Conservation (phyloP, 2,888 invertebrate genomes). For the Xylota sylvarum region DNA sequence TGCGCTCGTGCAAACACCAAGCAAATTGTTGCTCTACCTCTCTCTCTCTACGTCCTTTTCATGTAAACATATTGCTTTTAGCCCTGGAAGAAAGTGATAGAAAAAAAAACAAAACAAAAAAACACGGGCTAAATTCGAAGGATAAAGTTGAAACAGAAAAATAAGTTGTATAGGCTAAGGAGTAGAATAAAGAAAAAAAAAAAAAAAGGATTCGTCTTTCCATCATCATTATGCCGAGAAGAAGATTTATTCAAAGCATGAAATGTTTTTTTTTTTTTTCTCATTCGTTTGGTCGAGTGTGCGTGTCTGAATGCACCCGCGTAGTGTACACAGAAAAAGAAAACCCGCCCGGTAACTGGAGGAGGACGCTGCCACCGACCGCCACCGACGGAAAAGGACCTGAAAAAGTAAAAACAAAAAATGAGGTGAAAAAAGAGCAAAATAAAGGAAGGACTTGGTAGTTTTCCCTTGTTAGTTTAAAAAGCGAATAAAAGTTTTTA, state of each 20-base stretch:
- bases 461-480: constrained; percentile 76
- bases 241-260: constrained; percentile 69
- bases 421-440: constrained; percentile 65
- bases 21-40: constrained; percentile 52
- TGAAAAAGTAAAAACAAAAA: constrained; percentile 38
- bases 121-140: constrained; percentile 33
- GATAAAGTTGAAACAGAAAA: constrained; percentile 45
- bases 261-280: constrained; percentile 12
- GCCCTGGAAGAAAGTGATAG: constrained; percentile 17
- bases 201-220: constrained; percentile 57
- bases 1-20: constrained; percentile 61
- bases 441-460: constrained; percentile 70
- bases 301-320: constrained; percentile 43
- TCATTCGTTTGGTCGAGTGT: constrained; percentile 4
- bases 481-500: constrained; percentile 77
- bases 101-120: constrained; percentile 9
- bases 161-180: constrained; percentile 37
- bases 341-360: constrained; percentile 29
- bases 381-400: constrained; percentile 1
- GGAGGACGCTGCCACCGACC: neutral
- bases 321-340: constrained; percentile 24
- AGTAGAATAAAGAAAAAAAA: neutral
- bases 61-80: constrained; percentile 44
- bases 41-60: constrained; percentile 12
- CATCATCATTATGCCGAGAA: constrained; percentile 63